phyloP scores from a whole-genome alignment of 2,888 invertebrate species.

The Dioctria linearis region DNA sequence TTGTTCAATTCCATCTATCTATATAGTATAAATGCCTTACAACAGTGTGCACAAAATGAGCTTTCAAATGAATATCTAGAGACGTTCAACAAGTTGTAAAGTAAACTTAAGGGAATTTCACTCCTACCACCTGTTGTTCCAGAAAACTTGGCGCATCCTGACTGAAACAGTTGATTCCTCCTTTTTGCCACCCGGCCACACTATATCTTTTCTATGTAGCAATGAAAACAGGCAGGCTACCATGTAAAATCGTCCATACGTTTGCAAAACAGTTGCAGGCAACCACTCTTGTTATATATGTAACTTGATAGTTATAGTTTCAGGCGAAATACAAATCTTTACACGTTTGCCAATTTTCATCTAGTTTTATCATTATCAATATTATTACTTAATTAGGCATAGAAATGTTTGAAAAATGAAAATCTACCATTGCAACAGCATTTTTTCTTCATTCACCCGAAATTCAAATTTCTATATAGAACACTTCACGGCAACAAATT shows the following conservation, averaged over 20 bases:
- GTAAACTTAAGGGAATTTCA: slow-evolving; percentile 51
- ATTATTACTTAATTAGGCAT: not conserved
- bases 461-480: not conserved
- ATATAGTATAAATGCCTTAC: not conserved
- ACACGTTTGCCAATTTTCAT: not conserved
- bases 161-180: slow-evolving; percentile 30
- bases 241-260: not conserved
- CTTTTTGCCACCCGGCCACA: not conserved
- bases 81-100: slow-evolving; percentile 52
- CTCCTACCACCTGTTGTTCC: slow-evolving; percentile 53
- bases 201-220: slow-evolving; percentile 8
- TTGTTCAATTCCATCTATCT: slow-evolving; percentile 22
- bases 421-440: too few species aligned
- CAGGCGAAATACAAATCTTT: not conserved
- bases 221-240: not conserved
- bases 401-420: too few species aligned
- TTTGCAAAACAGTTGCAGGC: slow-evolving; percentile 20
- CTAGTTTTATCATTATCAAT: not conserved
- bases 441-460: too few species aligned
- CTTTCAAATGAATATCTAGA: slow-evolving; percentile 47
- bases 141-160: slow-evolving; percentile 46
- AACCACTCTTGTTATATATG: slow-evolving; percentile 13
- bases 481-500: not conserved
- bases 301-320: not conserved
- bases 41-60: slow-evolving; percentile 35